A percentile compares a stretch with the other conserved stretches of the same genome.
phyloP scores from a whole-genome alignment of 2,888 invertebrate species.

The Cryptophagus acutangulus region DNA sequence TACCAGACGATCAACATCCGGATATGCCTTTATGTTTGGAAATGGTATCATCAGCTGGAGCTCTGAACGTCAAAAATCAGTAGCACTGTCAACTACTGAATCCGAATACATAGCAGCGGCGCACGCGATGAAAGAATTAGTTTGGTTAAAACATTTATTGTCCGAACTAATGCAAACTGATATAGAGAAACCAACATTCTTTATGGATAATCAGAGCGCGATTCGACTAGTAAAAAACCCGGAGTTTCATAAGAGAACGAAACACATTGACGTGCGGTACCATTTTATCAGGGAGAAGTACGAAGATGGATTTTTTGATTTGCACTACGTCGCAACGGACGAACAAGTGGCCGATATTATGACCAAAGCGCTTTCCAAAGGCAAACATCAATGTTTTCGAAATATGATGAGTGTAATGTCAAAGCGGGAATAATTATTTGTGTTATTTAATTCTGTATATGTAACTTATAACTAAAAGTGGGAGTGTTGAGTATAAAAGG shows the following conservation, averaged over 20 bases:
- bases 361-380: conserved; percentile 9
- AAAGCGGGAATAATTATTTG: too few species aligned
- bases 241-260: conserved; percentile 9
- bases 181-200: too few species aligned
- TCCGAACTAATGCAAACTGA: too few species aligned
- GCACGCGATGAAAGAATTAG: conserved; percentile 4
- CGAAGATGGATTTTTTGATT: conserved; percentile 2
- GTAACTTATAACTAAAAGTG: too few species aligned
- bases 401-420: too few species aligned
- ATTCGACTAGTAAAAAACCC: conserved; percentile 11
- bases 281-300: conserved; percentile 11
- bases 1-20: conserved; percentile 6
- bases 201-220: conserved; percentile 8
- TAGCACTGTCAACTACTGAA: conserved; percentile 8
- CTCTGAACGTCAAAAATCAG: conserved; percentile 3
- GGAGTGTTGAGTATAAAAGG: too few species aligned
- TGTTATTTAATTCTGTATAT: too few species aligned
- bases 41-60: conserved; percentile 6
- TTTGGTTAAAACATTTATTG: too few species aligned
- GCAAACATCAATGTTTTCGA: too few species aligned
- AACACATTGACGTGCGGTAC: conserved; percentile 10
- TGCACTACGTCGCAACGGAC: conserved; percentile 6
- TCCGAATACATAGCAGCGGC: conserved; percentile 8
- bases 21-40: conserved; percentile 6
- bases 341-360: conserved; percentile 9